Percentiles rank a stretch among this genome's conserved stretches.
Evolutionary conservation across 2,113 vertebrate species (phyloP).

Genomic region (Otolemur garnettii): DNA sequence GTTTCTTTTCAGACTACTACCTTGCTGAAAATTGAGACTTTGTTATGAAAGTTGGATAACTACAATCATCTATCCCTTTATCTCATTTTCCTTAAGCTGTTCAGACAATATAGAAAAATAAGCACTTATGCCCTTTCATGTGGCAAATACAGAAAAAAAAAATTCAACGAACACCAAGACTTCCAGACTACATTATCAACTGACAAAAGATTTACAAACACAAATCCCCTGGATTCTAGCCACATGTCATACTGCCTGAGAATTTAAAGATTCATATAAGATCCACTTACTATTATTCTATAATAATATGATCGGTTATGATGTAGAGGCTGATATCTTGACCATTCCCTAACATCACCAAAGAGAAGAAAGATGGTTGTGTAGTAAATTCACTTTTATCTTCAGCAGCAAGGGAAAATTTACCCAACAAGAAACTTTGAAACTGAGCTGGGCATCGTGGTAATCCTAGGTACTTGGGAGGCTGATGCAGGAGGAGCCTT

Average conservation of each 20-base stretch:
- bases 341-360: neutral
- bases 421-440: slow-evolving; percentile 35
- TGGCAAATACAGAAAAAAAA: slow-evolving; percentile 27
- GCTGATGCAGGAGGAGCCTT: too few species aligned
- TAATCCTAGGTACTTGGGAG: too few species aligned
- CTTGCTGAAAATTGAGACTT: slow-evolving; percentile 41
- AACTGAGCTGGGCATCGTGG: neutral
- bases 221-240: neutral
- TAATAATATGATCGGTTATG: neutral
- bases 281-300: neutral
- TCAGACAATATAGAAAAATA: slow-evolving; percentile 19
- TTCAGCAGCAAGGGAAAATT: neutral
- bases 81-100: slow-evolving; percentile 40
- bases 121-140: neutral
- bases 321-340: neutral
- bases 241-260: neutral
- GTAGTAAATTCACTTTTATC: slow-evolving; percentile 16
- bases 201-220: slow-evolving; percentile 33
- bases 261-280: slow-evolving; percentile 28
- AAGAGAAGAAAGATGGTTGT: neutral
- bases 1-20: neutral
- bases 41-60: slow-evolving; percentile 15
- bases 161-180: neutral
- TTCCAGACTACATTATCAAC: neutral
- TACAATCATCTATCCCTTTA: neutral